Percentiles rank a stretch among this genome's conserved stretches.
phyloP scores from a whole-genome alignment of 2,888 invertebrate genomes.

The Theretra japonica region DNA sequence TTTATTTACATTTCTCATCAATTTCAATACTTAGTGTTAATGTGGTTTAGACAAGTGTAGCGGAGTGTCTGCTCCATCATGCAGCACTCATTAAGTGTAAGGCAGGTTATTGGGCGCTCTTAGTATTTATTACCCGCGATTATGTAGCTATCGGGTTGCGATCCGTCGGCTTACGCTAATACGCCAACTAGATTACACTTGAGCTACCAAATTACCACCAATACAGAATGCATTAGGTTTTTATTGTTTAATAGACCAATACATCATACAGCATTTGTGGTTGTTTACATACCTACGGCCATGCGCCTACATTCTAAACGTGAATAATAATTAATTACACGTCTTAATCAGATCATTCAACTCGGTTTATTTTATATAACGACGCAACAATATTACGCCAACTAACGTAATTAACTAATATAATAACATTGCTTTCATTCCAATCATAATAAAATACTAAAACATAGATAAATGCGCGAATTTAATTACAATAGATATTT shows the following conservation, averaged over 20 bases:
- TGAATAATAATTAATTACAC: background rate
- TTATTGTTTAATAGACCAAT: background rate
- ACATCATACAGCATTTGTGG: background rate
- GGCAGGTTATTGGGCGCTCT: background rate
- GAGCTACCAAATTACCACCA: conserved; percentile 11
- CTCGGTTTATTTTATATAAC: background rate
- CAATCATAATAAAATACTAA: background rate
- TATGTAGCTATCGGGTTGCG: background rate
- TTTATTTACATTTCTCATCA: conserved; percentile 3
- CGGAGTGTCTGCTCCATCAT: background rate
- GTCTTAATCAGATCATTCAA: background rate
- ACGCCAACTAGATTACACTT: conserved; percentile 1
- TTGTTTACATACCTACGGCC: background rate
- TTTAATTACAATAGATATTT: background rate
- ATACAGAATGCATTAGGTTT: background rate
- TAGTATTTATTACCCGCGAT: background rate
- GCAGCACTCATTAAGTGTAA: too few species aligned
- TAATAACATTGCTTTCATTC: background rate
- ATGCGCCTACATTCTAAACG: background rate
- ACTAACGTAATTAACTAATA: background rate
- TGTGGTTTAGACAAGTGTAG: background rate
- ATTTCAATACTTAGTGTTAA: too few species aligned
- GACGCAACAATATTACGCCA: background rate
- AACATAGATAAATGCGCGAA: background rate
- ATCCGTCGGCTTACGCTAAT: conserved; percentile 7